phyloP scores from a whole-genome alignment of 2,797 vertebrate genomes.

The Linurgus olivaceus region DNA sequence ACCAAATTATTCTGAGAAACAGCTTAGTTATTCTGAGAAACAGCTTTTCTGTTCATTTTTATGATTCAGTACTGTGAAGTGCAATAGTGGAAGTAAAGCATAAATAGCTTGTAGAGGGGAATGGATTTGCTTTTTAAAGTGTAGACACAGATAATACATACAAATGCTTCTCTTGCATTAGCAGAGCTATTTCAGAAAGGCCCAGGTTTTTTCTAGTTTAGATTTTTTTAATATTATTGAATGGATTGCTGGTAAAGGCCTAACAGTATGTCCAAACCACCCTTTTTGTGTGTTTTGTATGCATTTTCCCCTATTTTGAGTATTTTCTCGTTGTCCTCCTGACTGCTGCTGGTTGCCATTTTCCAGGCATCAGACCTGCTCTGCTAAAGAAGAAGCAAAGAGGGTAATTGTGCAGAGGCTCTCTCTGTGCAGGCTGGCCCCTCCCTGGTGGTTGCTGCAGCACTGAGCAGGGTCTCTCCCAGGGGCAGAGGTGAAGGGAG shows the following conservation, averaged over 20 bases:
- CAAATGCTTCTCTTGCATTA: not conserved
- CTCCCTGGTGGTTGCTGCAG: not conserved
- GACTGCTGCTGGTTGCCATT: conserved; percentile 39
- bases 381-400: conserved; percentile 15
- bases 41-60: not conserved
- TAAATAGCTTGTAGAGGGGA: not conserved
- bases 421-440: not conserved
- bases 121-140: not conserved
- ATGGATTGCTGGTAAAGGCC: not conserved
- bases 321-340: not conserved
- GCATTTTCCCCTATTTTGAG: not conserved
- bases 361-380: conserved; percentile 25
- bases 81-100: not conserved
- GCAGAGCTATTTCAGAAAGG: not conserved
- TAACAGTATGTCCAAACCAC: not conserved
- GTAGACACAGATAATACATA: not conserved
- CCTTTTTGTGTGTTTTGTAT: not conserved
- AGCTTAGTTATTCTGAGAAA: not conserved
- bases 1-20: not conserved
- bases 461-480: not conserved
- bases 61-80: not conserved
- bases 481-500: conserved; percentile 31
- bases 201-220: not conserved
- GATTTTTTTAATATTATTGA: not conserved
- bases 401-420: conserved; percentile 47